Evolutionary conservation across 2,888 invertebrate species (phyloP).

Genomic region (Stramonita haemastoma): DNA sequence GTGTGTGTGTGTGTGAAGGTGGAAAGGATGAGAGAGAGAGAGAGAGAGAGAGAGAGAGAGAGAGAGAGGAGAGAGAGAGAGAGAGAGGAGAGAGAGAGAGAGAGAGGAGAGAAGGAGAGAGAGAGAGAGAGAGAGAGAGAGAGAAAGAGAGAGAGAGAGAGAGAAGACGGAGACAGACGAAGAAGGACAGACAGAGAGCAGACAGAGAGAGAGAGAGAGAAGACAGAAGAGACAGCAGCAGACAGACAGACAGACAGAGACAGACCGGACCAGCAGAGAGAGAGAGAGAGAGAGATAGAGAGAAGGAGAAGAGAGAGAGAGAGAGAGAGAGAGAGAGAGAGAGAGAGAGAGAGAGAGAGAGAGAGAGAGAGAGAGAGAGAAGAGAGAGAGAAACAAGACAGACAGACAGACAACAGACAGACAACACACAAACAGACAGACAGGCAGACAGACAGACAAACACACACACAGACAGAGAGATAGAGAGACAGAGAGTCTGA

Average conservation of each 20-base stretch:
- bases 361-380: not conserved
- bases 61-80: no score
- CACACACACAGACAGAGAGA: not conserved
- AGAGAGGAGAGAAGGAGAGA: not conserved
- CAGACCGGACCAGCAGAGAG: not conserved
- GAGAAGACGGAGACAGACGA: not conserved
- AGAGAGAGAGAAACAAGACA: not conserved
- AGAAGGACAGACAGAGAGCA: no score
- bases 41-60: no score
- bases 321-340: not conserved
- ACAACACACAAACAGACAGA: no score
- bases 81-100: not conserved
- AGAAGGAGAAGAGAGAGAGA: not conserved
- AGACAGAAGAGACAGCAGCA: not conserved
- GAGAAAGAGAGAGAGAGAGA: not conserved
- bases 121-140: not conserved
- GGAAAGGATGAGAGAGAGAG: no score
- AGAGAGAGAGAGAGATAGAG: not conserved
- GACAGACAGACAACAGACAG: not conserved
- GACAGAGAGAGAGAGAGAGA: not conserved
- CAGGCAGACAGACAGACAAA: not conserved
- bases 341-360: not conserved
- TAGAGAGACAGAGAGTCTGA: not conserved
- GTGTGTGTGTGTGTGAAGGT: not conserved
- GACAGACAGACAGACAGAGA: not conserved